These are phyloP conservation scores for Lutraria rhynchaena DNA, from an alignment of 1,140 invertebrate genomes.

Conservation along the genomic window DNA sequence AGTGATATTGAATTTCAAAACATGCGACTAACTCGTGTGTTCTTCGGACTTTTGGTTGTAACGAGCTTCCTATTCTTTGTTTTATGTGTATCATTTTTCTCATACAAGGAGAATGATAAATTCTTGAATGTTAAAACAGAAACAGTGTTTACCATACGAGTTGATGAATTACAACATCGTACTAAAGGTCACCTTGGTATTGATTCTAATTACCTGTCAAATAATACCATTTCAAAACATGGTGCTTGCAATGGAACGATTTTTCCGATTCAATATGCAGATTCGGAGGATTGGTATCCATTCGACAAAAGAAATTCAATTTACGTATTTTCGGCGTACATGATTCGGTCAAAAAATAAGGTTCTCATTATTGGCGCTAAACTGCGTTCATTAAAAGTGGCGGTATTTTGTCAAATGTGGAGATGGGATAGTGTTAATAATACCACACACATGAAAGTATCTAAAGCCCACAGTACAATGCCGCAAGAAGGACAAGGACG, in stretches of 20 bases:
- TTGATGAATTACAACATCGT: background rate
- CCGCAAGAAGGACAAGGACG: background rate
- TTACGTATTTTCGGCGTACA: constrained; percentile 1
- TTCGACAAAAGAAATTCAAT: background rate
- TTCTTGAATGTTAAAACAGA: background rate
- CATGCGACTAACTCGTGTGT: no score
- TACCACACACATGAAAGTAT: background rate
- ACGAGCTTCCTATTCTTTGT: background rate
- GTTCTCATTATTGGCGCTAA: constrained; percentile 16
- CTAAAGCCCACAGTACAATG: background rate
- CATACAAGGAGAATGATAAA: background rate
- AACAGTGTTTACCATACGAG: background rate
- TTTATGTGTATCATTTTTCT: background rate
- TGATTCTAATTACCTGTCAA: background rate
- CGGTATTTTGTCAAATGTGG: background rate
- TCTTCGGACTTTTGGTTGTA: background rate
- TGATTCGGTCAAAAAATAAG: background rate
- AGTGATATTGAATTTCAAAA: no score
- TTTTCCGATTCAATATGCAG: background rate
- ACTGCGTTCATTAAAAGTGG: background rate
- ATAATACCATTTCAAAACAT: background rate
- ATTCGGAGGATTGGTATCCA: background rate
- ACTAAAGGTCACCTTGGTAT: background rate
- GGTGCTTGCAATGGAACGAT: background rate
- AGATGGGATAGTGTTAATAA: background rate